phyloP scores from a whole-genome alignment of 2,797 vertebrate species.

The Trichosurus vulpecula region DNA sequence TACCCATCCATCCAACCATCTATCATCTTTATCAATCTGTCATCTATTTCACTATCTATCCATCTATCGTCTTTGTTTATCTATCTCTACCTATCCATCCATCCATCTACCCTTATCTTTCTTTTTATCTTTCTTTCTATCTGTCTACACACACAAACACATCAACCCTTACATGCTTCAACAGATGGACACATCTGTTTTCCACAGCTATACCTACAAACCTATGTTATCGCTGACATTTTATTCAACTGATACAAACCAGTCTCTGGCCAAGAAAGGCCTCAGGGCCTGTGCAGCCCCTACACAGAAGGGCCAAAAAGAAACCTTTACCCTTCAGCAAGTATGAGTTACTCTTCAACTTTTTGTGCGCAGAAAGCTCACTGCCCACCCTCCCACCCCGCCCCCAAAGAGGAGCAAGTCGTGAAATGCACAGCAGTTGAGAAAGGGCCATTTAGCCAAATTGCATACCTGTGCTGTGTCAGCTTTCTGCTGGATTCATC shows the following conservation, averaged over 20 bases:
- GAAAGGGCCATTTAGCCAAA: constrained; percentile 91
- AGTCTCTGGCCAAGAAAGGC: constrained; percentile 50
- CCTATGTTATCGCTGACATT: neutral
- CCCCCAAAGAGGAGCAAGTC: constrained; percentile 83
- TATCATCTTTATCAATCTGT: neutral
- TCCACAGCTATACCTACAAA: neutral
- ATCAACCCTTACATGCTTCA: neutral
- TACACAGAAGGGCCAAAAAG: constrained; percentile 62
- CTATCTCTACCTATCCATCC: neutral
- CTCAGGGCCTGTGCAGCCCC: constrained; percentile 32
- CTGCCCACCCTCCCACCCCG: constrained; percentile 19
- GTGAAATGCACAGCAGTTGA: constrained; percentile 86
- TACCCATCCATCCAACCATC: too few relatives aligned
- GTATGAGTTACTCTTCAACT: constrained; percentile 66
- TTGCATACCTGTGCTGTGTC: constrained; percentile 98
- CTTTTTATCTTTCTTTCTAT: neutral
- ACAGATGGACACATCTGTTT: neutral
- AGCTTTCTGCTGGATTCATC: constrained; percentile 91
- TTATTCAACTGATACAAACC: constrained; percentile 11
- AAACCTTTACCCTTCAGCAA: constrained; percentile 70
- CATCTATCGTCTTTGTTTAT: neutral
- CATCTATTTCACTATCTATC: neutral
- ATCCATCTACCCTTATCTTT: neutral
- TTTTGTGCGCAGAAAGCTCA: constrained; percentile 65
- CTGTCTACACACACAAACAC: neutral